Evolutionary conservation across 2,113 vertebrate species (phyloP), one percentile per base, ranked within the genome.

Genomic region (Lepus europaeus): DNA sequence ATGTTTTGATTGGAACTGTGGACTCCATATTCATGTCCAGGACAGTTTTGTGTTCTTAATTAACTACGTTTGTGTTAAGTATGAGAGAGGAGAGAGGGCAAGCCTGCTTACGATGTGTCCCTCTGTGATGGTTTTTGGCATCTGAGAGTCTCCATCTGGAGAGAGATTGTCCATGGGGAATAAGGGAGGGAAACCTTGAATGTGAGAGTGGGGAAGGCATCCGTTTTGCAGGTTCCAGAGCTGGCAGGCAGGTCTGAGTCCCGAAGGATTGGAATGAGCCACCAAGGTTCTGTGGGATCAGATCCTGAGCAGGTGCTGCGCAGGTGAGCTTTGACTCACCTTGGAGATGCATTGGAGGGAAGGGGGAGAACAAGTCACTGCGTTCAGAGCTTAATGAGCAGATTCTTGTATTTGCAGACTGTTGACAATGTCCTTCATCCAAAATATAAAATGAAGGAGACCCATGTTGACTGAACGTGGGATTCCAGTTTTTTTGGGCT

Each of bases 1-100:
- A 4, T 77, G 68, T 87, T 97, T 95, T 59, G 70, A 45, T 39
- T 64, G 66, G 84, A 76, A 73, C 23, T 29, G 14, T 51, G 70
- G 20, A 14, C 10, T 61, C 53, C 8, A 31, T 84, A 83, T 61
- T 45, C 39, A 6, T 9, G 12, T 39, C 31, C 0, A 2, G 53
- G 16, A 10, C n/a, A n/a, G 59, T n/a, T 70, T 64, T 77, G 11
- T 76, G 17, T 49, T 87, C 31, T 66, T 56, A 53, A 0, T 31
- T 51, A 90, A 11, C 25, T 0, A 39, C 23, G 23, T 78, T 86
- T 89, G 23, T 59, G 53, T 61, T 53, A 76, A 80, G 31, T n/a
- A 19, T 63, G 16, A 36, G n/a, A 59, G 91, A 64, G 36, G 13
- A 51, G 56, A 12, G 20, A 45, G 33, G 63, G 68, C 74, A 69